Base-by-base conservation (phyloP, 2,797 vertebrate species). In the Mionectes olivaceus region DNA sequence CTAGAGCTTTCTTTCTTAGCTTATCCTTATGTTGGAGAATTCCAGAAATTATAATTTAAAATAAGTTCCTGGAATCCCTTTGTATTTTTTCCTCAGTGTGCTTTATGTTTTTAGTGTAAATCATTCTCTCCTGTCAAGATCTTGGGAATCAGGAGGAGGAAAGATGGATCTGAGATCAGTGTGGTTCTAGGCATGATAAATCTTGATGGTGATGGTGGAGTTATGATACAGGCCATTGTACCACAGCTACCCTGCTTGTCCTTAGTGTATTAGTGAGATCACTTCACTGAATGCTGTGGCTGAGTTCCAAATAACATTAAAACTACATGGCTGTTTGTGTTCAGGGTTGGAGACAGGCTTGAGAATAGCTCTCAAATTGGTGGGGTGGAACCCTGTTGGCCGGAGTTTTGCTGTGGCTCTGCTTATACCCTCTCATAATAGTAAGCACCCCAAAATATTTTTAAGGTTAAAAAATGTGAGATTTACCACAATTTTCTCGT, bases 321-420 rank as follows among this genome's bases (percentile, higher is more conserved):
- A 59, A 7, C 81, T 80, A 21, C 1, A 0, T 49, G 19, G 1
- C 0, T 52, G 0, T 59, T 83, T 55, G 13, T 15, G 12, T 46
- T 25, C 28, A n/a, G 12, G 10, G n/a, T 17, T 70, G 52, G 57
- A 46, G 18, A 7, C 25, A 32, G 24, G 11, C 13, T 64, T 70
- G 24, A 49, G 65, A 64, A 9, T 32, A 52, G 24, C 57, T 70
- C 24, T 64, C 0, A 0, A 27, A 18, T 52, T 65, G 28, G 39
- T 71, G 65, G 30, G 10, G n/a, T 52, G 14, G 30, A 52, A 57
- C 21, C 13, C 21, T 19, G 1, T 21, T 46, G 33, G 30, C 18
- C 18, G 28, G 44, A 57, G 22, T 35, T 78, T 19, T 78, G 46
- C 5, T 59, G 10, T 37, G 13, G 22, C 73, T 74, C 23, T 87